Base-by-base conservation (phyloP, 2,797 vertebrate genomes). In the Oceanodroma leucorhoa region DNA sequence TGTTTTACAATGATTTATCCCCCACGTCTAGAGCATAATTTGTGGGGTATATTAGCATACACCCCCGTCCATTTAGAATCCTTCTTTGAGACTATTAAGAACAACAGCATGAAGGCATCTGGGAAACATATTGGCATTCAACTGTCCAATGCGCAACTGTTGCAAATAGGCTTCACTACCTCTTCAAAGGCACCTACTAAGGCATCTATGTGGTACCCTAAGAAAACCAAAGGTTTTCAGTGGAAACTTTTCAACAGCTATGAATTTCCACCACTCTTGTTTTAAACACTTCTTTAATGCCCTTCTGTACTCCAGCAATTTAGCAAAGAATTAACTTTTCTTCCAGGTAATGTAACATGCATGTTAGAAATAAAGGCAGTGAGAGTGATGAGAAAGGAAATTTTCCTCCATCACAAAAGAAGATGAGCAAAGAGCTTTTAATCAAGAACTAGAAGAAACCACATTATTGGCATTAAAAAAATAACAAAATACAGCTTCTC, bases 351-450 rank as follows among this genome's bases (percentile, higher is more conserved):
- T 14, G 7, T 55, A 89, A 93, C 16, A 29, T 11, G 10, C 14
- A 51, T 36, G n/a, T 77, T 70, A 95, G 27, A 92, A 93, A 90
- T 69, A 96, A 96, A 96, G 64, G 38, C 21, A 61, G 17, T 66
- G 60, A 73, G 65, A 87, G 65, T 40, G 70, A 84, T 29, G 41
- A 43, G 32, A 67, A 51, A 72, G 34, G 30, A 43, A 55, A 77
- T 58, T 82, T 66, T 96, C 58, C 72, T 76, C 43, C 45, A 75
- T 41, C 55, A 67, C 66, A 62, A 86, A 97, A 96, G 10, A 14
- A 93, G 40, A 90, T 27, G 21, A 97, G 53, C 16, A 91, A 94
- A 88, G 55, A 76, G 86, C 57, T 80, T 90, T 65, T 75, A 93
- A 79, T 65, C 29, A 29, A 87, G 58, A 61, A 94, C 90, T 24